These are phyloP conservation scores for Hetaerina americana DNA, from an alignment of 1,140 invertebrate species.

Conservation along the genomic window DNA sequence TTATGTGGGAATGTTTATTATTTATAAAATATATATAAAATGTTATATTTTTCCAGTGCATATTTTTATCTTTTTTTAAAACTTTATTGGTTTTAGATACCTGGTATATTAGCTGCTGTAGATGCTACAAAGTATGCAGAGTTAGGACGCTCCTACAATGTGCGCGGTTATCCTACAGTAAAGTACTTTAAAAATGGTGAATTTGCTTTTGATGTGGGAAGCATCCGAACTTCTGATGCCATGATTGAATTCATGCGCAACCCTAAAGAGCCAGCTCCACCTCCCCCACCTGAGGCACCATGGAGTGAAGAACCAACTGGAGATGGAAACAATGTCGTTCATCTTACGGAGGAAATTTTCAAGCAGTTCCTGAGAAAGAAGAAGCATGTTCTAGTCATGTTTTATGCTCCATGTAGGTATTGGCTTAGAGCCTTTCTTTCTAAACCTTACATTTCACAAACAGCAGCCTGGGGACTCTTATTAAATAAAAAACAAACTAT, in stretches of 20 bases:
- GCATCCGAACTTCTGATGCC: conserved; percentile 56
- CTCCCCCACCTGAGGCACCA: conserved; percentile 59
- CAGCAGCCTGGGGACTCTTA: too few relatives aligned
- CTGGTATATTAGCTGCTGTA: conserved; percentile 60
- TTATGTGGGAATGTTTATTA: background rate
- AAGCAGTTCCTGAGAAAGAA: conserved; percentile 45
- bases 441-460: too few relatives aligned
- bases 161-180: conserved; percentile 73
- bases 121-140: conserved; percentile 65
- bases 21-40: background rate
- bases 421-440: too few relatives aligned
- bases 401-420: conserved; percentile 79
- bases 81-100: conserved; percentile 33
- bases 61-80: conserved; percentile 3
- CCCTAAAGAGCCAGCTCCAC: conserved; percentile 66
- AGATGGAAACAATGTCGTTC: conserved; percentile 49
- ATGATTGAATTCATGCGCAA: conserved; percentile 73
- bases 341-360: conserved; percentile 59
- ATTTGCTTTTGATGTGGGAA: conserved; percentile 57
- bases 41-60: conserved; percentile 2
- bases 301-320: conserved; percentile 51
- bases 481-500: too few relatives aligned
- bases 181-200: conserved; percentile 67
- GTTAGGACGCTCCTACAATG: conserved; percentile 49
- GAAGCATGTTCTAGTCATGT: conserved; percentile 74